Evolutionary conservation across 2,888 invertebrate species (phyloP).

Genomic region (Eupithecia insigniata): DNA sequence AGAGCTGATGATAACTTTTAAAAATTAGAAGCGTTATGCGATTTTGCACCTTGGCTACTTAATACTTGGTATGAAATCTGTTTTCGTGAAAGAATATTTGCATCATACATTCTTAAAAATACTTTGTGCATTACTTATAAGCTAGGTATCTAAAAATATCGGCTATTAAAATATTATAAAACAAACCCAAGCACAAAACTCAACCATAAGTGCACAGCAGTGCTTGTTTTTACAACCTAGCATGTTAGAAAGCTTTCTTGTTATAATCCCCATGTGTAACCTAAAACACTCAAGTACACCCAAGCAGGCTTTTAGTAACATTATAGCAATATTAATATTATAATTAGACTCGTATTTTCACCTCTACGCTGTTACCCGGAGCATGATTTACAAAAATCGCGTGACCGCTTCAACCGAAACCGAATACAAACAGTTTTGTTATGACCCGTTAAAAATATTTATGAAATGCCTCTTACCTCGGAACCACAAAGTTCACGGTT

Average conservation of each 20-base stretch:
- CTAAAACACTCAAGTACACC: background rate
- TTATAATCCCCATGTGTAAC: background rate
- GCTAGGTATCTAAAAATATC: background rate
- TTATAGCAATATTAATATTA: constrained; percentile 28
- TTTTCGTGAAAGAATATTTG: background rate
- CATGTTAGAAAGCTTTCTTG: constrained; percentile 1
- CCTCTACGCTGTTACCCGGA: constrained; percentile 24
- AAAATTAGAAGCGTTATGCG: background rate
- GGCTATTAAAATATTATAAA: background rate
- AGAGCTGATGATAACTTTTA: background rate
- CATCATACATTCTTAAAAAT: background rate
- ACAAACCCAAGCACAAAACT: background rate
- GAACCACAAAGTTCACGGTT: constrained; percentile 18
- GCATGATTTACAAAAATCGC: constrained; percentile 36
- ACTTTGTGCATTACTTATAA: background rate
- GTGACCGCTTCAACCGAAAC: constrained; percentile 33
- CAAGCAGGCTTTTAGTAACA: constrained; percentile 15
- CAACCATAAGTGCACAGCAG: background rate
- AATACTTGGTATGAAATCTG: background rate
- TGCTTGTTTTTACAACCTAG: background rate
- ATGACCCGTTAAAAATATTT: constrained; percentile 35
- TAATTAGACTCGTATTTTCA: constrained; percentile 29
- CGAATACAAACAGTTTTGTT: constrained; percentile 34
- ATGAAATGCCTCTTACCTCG: constrained; percentile 21
- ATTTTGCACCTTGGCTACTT: background rate